These are phyloP conservation scores for Xenopus tropicalis DNA, from an alignment of 2,113 vertebrate species.

Conservation along the genomic window DNA sequence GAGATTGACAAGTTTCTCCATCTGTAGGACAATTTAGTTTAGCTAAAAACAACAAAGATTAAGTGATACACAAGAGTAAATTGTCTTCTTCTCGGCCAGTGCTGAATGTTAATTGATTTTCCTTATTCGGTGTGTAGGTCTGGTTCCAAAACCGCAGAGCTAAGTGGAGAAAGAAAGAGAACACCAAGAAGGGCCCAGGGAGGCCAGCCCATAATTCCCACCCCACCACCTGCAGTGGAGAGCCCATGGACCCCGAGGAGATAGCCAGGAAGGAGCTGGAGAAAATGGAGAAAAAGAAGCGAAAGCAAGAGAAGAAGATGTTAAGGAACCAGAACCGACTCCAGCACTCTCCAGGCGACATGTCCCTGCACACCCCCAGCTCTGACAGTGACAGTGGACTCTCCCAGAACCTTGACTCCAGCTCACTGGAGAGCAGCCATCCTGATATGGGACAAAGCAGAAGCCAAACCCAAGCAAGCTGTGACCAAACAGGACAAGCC, in stretches of 20 bases:
- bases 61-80: slow-evolving; percentile 28
- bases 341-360: slow-evolving; percentile 65
- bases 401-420: slow-evolving; percentile 59
- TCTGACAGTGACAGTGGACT: slow-evolving; percentile 95
- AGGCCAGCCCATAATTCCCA: slow-evolving; percentile 97
- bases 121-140: slow-evolving; percentile 76
- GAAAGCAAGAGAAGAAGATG: slow-evolving; percentile 92
- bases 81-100: slow-evolving; percentile 42
- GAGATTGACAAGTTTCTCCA: slow-evolving; percentile 20
- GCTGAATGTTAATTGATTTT: slow-evolving; percentile 59
- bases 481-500: slow-evolving; percentile 67
- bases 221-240: slow-evolving; percentile 95
- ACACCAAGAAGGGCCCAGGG: slow-evolving; percentile 96
- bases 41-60: slow-evolving; percentile 8
- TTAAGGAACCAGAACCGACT: slow-evolving; percentile 86
- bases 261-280: slow-evolving; percentile 92
- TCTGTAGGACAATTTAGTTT: slow-evolving; percentile 22
- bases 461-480: slow-evolving; percentile 62
- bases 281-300: slow-evolving; percentile 91
- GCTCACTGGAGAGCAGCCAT: slow-evolving; percentile 18
- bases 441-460: slow-evolving; percentile 41
- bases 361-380: slow-evolving; percentile 88
- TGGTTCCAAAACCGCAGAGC: slow-evolving; percentile 98
- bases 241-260: slow-evolving; percentile 97
- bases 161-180: slow-evolving; percentile 98